A percentile compares a stretch with the other conserved stretches of the same genome.
Evolutionary conservation across 2,797 vertebrate genomes (phyloP).

Genomic region (Brachymystax lenok): DNA sequence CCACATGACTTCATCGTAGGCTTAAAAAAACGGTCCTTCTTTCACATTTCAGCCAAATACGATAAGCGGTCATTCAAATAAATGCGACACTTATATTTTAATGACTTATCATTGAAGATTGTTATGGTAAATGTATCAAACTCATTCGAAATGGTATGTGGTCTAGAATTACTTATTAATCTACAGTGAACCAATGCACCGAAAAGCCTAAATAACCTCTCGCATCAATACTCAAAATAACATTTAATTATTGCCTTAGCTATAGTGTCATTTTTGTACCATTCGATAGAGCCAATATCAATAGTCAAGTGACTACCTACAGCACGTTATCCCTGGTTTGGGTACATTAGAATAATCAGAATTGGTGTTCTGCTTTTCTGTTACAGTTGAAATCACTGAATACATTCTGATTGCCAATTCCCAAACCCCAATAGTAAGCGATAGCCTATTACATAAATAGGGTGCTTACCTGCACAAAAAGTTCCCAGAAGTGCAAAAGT

Average conservation of each 20-base stretch:
- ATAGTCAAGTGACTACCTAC: neutral
- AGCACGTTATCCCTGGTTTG: neutral
- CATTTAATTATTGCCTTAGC: neutral
- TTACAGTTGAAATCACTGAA: slow-evolving; percentile 2
- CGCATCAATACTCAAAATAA: neutral
- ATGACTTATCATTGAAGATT: neutral
- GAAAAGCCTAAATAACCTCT: neutral
- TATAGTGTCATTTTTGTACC: neutral
- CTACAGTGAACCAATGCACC: neutral
- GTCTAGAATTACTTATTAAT: neutral
- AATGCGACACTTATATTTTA: neutral
- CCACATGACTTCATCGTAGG: neutral
- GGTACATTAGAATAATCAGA: neutral
- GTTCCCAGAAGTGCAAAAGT: slow-evolving; percentile 86
- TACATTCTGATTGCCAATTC: neutral
- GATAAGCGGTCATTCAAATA: neutral
- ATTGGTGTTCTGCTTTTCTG: neutral
- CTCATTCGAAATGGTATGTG: neutral
- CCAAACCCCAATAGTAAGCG: neutral
- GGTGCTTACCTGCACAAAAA: slow-evolving; percentile 83
- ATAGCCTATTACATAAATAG: neutral
- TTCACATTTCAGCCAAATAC: slow-evolving; percentile 14
- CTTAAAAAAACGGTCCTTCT: slow-evolving; percentile 1
- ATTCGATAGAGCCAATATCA: neutral
- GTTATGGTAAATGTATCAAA: neutral